Conservation (phyloP, 1,140 invertebrate genomes). For the Pristionchus pacificus region DNA sequence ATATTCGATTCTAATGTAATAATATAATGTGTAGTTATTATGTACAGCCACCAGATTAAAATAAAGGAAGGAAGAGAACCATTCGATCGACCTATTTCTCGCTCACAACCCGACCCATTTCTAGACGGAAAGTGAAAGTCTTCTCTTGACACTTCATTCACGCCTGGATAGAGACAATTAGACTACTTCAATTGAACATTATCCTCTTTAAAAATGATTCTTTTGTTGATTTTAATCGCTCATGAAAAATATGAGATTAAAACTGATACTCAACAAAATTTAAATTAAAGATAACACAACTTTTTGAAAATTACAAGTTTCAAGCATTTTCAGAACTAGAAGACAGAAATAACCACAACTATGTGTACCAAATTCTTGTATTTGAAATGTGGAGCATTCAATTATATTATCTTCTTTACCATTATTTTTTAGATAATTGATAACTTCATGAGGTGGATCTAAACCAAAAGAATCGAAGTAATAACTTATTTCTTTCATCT, state of each 20-base stretch:
- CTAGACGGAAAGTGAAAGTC: constrained; percentile 14
- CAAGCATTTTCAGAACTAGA: constrained; percentile 10
- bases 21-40: constrained; percentile 16
- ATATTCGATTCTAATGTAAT: constrained; percentile 17
- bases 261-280: constrained; percentile 16
- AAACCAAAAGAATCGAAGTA: no score
- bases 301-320: constrained; percentile 17
- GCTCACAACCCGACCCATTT: constrained; percentile 4
- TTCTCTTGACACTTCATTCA: constrained; percentile 1
- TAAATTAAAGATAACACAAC: constrained; percentile 13
- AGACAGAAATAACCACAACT: constrained; percentile 11
- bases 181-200: constrained; percentile 18
- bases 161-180: constrained; percentile 13
- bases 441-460: no score
- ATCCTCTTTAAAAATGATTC: constrained; percentile 3
- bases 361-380: constrained; percentile 15
- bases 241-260: constrained; percentile 13
- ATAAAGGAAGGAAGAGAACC: constrained; percentile 5
- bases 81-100: constrained; percentile 8
- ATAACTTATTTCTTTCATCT: no score
- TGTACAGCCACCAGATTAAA: constrained; percentile 10
- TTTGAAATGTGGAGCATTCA: constrained; percentile 17
- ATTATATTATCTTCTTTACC: constrained; percentile 13
- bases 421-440: constrained; percentile 17
- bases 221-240: constrained; percentile 12